Percentiles rank a stretch among this genome's conserved stretches.
These are phyloP conservation scores for Atta cephalotes DNA, from an alignment of 1,140 invertebrate genomes.

Conservation along the genomic window DNA sequence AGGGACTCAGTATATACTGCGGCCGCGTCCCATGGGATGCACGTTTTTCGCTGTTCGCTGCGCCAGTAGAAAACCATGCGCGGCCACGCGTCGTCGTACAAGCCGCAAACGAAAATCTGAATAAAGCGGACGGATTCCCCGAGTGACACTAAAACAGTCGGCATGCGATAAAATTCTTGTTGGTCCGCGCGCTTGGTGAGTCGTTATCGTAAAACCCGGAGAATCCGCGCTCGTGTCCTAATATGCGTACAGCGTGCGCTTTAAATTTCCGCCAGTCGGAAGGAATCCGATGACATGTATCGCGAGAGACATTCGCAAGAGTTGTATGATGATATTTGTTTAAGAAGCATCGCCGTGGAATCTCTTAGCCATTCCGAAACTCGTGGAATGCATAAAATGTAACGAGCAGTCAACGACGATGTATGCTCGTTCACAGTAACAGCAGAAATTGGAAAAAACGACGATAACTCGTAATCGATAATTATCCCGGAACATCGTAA, in stretches of 20 bases:
- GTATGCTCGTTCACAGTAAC: neutral
- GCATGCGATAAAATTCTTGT: constrained; percentile 46
- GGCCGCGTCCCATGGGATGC: constrained; percentile 21
- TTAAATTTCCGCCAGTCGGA: constrained; percentile 17
- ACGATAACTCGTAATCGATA: neutral
- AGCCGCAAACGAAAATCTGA: constrained; percentile 36
- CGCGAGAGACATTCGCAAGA: constrained; percentile 18
- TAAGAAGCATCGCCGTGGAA: constrained; percentile 38
- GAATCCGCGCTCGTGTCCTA: neutral
- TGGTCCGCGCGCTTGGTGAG: constrained; percentile 8
- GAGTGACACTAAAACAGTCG: constrained; percentile 35
- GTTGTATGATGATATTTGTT: constrained; percentile 53
- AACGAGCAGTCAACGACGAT: neutral
- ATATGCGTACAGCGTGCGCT: neutral
- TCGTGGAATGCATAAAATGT: constrained; percentile 63
- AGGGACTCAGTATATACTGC: neutral
- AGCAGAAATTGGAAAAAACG: neutral
- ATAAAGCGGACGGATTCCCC: constrained; percentile 39
- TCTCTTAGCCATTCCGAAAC: constrained; percentile 46
- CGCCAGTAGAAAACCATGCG: constrained; percentile 6
- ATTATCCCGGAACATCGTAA: neutral
- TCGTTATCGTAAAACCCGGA: constrained; percentile 49
- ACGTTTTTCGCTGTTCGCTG: neutral
- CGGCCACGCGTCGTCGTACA: constrained; percentile 34
- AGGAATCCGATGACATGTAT: neutral